Percentiles rank a stretch among this genome's conserved stretches.
These are phyloP conservation scores for Triops cancriformis DNA, from an alignment of 1,140 invertebrate species.

Conservation along the genomic window DNA sequence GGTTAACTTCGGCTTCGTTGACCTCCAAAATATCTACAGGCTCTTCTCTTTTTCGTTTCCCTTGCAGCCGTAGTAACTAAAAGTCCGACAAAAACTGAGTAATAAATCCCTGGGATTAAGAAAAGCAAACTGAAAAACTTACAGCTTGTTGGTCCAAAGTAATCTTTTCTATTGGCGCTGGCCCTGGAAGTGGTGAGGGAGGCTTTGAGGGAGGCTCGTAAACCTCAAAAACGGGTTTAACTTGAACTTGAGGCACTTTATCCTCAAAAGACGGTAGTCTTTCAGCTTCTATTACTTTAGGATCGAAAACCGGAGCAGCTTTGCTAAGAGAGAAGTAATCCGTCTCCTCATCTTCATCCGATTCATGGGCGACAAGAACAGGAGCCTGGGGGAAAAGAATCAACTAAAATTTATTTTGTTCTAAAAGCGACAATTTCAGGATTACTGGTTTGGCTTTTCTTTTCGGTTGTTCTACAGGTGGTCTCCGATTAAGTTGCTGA, in stretches of 20 bases:
- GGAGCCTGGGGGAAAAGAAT: not conserved
- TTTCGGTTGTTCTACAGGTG: conserved; percentile 9
- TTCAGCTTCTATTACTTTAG: not conserved
- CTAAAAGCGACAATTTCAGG: not conserved
- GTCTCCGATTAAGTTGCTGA: not conserved
- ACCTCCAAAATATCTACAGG: conserved; percentile 20
- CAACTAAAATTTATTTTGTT: not conserved
- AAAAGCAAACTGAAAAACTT: not conserved
- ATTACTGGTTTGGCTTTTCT: conserved; percentile 16
- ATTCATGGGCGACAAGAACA: not conserved
- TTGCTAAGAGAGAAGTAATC: conserved; percentile 23
- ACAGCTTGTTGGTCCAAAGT: conserved; percentile 18
- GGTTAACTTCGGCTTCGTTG: conserved; percentile 14
- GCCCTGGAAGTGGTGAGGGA: not conserved
- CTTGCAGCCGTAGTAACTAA: conserved; percentile 22
- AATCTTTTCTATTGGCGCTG: not conserved
- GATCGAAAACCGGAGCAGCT: conserved; percentile 10
- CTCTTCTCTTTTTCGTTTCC: conserved; percentile 21
- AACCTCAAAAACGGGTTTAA: not conserved
- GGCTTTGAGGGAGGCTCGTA: not conserved
- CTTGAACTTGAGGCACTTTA: not conserved
- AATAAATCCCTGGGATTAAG: not conserved
- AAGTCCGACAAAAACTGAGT: not conserved
- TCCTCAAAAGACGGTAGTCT: not conserved
- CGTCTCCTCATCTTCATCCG: conserved; percentile 20